A percentile compares a stretch with the other conserved stretches of the same genome.
Evolutionary conservation across 2,888 invertebrate species (phyloP).

Genomic region (Anaspis maculata): DNA sequence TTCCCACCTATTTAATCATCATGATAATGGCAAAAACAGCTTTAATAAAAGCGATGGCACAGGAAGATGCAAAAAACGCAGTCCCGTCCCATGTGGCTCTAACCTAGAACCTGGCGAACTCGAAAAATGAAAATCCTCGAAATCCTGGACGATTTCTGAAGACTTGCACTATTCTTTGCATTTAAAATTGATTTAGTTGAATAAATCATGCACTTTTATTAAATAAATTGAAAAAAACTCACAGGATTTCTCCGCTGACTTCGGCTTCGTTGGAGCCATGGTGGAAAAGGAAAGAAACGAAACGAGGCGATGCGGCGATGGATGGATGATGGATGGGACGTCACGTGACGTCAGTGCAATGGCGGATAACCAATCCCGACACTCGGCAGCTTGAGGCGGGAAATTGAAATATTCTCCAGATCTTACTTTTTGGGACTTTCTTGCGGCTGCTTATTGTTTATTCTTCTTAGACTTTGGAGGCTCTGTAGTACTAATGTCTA

Average conservation of each 20-base stretch:
- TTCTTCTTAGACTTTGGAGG: not conserved
- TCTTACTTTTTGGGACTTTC: slow-evolving; percentile 3
- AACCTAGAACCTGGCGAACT: too few species aligned
- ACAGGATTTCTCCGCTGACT: slow-evolving; percentile 76
- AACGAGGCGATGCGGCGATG: slow-evolving; percentile 26
- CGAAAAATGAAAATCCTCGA: too few species aligned
- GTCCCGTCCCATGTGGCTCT: too few species aligned
- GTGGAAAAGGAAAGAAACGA: slow-evolving; percentile 39
- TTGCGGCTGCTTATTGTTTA: not conserved
- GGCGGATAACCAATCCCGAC: too few species aligned
- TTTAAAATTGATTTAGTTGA: too few species aligned
- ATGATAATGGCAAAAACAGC: slow-evolving; percentile 23
- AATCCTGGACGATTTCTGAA: too few species aligned
- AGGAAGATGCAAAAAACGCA: too few species aligned
- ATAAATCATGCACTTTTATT: not conserved
- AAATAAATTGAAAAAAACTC: slow-evolving; percentile 37
- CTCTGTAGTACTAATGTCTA: slow-evolving; percentile 15
- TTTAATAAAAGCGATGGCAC: too few species aligned
- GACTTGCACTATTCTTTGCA: too few species aligned
- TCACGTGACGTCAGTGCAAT: too few species aligned
- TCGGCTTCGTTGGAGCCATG: slow-evolving; percentile 82
- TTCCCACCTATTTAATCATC: slow-evolving; percentile 48
- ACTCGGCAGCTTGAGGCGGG: slow-evolving; percentile 3
- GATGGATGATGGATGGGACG: too few species aligned
- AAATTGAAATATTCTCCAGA: slow-evolving; percentile 7